A percentile compares a stretch with the other conserved stretches of the same genome.
phyloP scores from a whole-genome alignment of 2,888 invertebrate genomes.

The Tineola bisselliella region DNA sequence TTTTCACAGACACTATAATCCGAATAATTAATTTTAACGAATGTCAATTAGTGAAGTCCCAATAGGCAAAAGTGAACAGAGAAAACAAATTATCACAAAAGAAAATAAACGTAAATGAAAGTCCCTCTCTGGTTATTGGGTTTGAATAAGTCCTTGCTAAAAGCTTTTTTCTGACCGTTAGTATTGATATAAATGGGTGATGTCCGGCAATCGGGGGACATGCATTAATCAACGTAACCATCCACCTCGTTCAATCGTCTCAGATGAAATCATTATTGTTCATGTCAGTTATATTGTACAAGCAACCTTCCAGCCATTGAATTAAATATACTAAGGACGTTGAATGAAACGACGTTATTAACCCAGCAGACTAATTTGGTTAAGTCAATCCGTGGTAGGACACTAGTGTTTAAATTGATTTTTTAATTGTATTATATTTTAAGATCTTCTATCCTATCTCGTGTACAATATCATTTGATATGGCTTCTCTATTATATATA shows the following conservation, averaged over 20 bases:
- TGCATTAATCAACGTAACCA: constrained; percentile 45
- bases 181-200: constrained; percentile 58
- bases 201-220: constrained; percentile 38
- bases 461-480: too few relatives aligned
- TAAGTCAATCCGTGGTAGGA: too few relatives aligned
- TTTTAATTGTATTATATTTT: too few relatives aligned
- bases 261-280: background rate
- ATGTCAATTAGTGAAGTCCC: background rate
- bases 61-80: background rate
- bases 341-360: too few relatives aligned
- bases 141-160: constrained; percentile 31
- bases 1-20: too few relatives aligned
- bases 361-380: too few relatives aligned
- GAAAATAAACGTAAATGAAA: background rate
- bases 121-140: background rate
- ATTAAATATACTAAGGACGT: too few relatives aligned
- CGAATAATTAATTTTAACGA: background rate
- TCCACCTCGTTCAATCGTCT: constrained; percentile 5
- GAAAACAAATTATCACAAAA: background rate
- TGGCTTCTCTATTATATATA: too few relatives aligned
- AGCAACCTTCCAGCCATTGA: too few relatives aligned
- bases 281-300: too few relatives aligned
- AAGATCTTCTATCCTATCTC: too few relatives aligned
- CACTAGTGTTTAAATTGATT: too few relatives aligned
- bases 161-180: constrained; percentile 47